phyloP scores from a whole-genome alignment of 2,113 vertebrate species.

The Mus pahari region DNA sequence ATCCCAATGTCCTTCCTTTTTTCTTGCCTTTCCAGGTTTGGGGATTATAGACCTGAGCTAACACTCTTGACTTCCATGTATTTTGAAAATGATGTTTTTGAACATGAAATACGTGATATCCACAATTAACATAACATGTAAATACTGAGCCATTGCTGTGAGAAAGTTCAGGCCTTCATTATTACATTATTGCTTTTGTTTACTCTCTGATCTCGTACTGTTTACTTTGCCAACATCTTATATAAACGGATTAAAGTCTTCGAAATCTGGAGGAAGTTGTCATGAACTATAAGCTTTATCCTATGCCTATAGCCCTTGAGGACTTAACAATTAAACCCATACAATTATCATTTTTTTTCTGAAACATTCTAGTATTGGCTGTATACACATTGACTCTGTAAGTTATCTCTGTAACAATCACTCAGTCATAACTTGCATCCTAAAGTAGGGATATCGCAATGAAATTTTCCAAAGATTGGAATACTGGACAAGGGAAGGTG shows the following conservation, averaged over 20 bases:
- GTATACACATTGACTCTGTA: background rate
- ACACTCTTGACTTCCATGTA: background rate
- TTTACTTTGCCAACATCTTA: background rate
- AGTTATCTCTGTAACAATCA: background rate
- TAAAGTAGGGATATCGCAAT: background rate
- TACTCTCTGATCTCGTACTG: background rate
- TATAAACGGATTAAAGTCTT: background rate
- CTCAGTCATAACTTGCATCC: background rate
- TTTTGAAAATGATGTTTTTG: background rate
- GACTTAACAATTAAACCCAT: background rate
- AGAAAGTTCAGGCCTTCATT: too few relatives aligned
- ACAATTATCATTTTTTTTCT: background rate
- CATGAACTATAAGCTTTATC: background rate
- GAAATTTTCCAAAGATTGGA: background rate
- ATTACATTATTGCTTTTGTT: too few relatives aligned
- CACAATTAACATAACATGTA: background rate
- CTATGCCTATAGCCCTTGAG: background rate
- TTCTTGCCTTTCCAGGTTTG: too few relatives aligned
- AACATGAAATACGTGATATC: background rate
- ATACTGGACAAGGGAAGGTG: background rate
- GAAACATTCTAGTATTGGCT: background rate
- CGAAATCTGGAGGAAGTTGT: background rate
- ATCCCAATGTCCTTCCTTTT: rapidly evolving
- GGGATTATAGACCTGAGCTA: too few relatives aligned
- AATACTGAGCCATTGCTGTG: background rate